Base-by-base conservation (phyloP, 2,888 invertebrate species). In the Chymomyza procnemis region DNA sequence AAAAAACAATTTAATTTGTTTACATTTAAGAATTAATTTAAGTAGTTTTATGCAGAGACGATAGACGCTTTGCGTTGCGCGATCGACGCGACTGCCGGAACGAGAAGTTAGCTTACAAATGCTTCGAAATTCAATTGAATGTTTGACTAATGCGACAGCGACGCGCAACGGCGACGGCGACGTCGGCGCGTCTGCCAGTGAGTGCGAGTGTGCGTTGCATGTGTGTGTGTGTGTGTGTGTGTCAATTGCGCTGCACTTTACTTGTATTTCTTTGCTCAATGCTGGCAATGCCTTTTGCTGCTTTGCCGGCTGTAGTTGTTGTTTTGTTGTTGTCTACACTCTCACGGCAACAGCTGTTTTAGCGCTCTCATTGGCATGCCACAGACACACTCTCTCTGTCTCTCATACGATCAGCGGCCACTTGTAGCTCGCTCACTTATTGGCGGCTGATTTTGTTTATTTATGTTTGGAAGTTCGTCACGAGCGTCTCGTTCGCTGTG, bases 201-300 rank as follows among this genome's bases (percentile, higher is more conserved):
- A n/a, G 3, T 30, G 30, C 3, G 3, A 4, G 34, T 41, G 34
- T 1, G 34, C 34, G 12, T 30, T 30, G 30, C 30, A 4, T 30
- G 30, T 30, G 30, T 5, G 34, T 41, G 1, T 26, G 19, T 21
- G 47, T 18, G 34, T 61, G 61, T 55, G 64, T 64, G 62, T 65
- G 67, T 73, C 85, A 84, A 84, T 82, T 79, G 78, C 78, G 82
- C 72, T 84, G 81, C 81, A 81, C 81, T 81, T 81, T 75, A 74
- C 26, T 41, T 18, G 30, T 9, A 18, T 14, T 58, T 72, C 58
- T 62, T 74, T 34, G 71, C 64, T 41, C 12, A 9, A 47, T 64
- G 76, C 64, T 79, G 77, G 81, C 81, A 82, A 77, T 73, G 74
- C 81, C 54, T 12, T 41, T 3, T 22, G n/a, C n/a, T 52, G 58